phyloP scores from a whole-genome alignment of 2,797 vertebrate species.

The Aplochiton taeniatus region DNA sequence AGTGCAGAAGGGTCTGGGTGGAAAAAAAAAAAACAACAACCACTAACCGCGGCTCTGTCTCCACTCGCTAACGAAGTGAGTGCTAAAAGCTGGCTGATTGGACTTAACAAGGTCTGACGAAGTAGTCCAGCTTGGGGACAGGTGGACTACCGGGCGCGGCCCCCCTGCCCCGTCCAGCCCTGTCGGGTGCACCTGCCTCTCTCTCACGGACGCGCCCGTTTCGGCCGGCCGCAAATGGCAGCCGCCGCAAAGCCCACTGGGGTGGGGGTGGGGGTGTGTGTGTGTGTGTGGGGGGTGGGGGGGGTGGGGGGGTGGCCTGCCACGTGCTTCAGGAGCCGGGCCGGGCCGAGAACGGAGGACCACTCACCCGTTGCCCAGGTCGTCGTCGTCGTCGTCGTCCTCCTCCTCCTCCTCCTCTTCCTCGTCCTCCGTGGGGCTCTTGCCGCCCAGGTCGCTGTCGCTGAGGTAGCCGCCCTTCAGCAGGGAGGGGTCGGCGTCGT shows the following conservation, averaged over 20 bases:
- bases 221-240: neutral
- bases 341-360: neutral
- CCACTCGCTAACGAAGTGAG: constrained; percentile 30
- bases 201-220: too few species aligned
- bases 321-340: neutral
- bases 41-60: constrained; percentile 24
- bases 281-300: neutral
- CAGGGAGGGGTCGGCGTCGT: constrained; percentile 82
- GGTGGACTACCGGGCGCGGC: neutral
- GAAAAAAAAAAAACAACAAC: constrained; percentile 36
- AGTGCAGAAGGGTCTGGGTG: constrained; percentile 32
- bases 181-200: neutral
- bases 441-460: constrained; percentile 82
- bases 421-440: constrained; percentile 71
- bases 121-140: neutral
- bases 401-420: constrained; percentile 77
- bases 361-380: constrained; percentile 90
- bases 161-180: neutral
- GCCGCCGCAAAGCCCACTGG: neutral
- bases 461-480: constrained; percentile 89
- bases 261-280: neutral
- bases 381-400: constrained; percentile 84
- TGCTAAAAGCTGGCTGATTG: constrained; percentile 32
- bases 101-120: neutral
- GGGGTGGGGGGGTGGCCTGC: neutral